phyloP scores from a whole-genome alignment of 2,113 vertebrate genomes.

The Anarhynchus alexandrinus region DNA sequence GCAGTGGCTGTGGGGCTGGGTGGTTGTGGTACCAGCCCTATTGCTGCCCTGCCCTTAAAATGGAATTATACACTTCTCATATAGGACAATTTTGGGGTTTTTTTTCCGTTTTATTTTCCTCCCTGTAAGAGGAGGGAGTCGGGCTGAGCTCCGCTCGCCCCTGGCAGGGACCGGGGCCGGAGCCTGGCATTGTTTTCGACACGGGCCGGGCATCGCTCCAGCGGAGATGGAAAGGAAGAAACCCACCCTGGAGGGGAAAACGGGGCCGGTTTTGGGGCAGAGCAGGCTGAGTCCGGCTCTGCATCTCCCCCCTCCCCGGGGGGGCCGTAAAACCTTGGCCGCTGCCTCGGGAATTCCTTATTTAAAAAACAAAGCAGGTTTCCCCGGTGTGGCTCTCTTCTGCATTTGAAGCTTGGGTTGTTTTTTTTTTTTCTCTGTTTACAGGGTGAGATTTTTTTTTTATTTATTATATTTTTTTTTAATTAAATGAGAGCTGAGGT shows the following conservation, averaged over 20 bases:
- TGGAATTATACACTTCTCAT: neutral
- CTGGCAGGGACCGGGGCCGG: neutral
- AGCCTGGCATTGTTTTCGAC: neutral
- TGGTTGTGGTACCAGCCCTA: neutral
- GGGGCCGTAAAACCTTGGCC: too few species aligned
- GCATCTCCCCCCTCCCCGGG: neutral
- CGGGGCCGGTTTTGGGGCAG: too few species aligned
- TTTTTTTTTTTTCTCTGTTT: neutral
- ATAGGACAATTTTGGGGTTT: neutral
- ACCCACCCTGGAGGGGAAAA: neutral
- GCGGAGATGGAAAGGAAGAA: neutral
- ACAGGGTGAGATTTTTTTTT: neutral
- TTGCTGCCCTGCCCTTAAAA: neutral
- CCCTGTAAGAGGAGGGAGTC: neutral
- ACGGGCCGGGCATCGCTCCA: neutral
- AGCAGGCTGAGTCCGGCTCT: neutral
- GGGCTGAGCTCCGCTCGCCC: neutral
- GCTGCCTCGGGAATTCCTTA: neutral
- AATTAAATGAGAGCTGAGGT: neutral
- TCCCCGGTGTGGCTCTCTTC: fast-evolving
- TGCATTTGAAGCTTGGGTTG: fast-evolving
- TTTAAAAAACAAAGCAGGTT: neutral
- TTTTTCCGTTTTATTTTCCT: neutral
- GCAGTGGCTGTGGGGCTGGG: neutral
- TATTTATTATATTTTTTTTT: neutral